These are phyloP conservation scores for Aleiodes leptofemur DNA, from an alignment of 2,888 invertebrate species.

Conservation along the genomic window DNA sequence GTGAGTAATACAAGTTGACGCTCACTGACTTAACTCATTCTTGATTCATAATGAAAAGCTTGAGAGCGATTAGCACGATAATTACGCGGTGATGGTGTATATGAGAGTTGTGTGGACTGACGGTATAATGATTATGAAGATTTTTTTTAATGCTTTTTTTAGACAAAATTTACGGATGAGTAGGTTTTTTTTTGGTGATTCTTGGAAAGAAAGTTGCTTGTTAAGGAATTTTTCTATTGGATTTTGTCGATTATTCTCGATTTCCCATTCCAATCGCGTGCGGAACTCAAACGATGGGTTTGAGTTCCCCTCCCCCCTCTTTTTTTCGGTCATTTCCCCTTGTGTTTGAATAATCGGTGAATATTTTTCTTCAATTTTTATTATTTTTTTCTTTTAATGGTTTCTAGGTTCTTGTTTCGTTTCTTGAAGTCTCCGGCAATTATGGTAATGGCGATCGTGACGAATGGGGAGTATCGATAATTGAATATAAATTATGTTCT, in stretches of 20 bases:
- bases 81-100: conserved; percentile 15
- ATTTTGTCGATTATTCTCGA: conserved; percentile 17
- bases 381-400: too few relatives aligned
- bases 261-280: conserved; percentile 22
- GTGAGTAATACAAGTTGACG: not conserved
- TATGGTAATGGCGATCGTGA: too few relatives aligned
- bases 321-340: conserved; percentile 1
- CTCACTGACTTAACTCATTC: not conserved
- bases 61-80: conserved; percentile 24
- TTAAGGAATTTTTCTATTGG: conserved; percentile 9
- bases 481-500: too few relatives aligned
- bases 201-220: not conserved
- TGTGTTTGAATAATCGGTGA: not conserved
- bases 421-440: too few relatives aligned
- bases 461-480: too few relatives aligned
- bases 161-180: too few relatives aligned
- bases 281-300: not conserved
- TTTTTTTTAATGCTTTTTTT: not conserved
- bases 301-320: not conserved
- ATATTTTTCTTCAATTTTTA: not conserved
- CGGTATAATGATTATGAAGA: conserved; percentile 17
- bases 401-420: too few relatives aligned
- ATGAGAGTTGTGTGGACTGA: conserved; percentile 7
- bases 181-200: not conserved
- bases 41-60: conserved; percentile 29